Conservation (phyloP, 2,888 invertebrate genomes). For the Heliothis peltigera region DNA sequence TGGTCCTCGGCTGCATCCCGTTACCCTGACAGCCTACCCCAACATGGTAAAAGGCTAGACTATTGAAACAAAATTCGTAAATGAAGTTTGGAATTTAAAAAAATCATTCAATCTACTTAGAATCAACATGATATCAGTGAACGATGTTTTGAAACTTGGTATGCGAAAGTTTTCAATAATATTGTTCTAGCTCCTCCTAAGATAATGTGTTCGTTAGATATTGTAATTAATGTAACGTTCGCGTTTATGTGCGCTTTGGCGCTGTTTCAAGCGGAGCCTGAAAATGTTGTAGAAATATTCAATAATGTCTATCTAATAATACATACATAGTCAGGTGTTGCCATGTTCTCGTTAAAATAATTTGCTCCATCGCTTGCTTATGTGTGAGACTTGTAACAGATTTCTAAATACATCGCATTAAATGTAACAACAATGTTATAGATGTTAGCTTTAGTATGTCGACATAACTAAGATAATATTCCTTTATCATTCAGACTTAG, state of each 20-base stretch:
- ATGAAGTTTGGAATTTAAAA: not conserved
- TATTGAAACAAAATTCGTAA: too few species aligned
- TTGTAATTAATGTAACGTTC: conserved; percentile 59
- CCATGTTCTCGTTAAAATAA: conserved; percentile 36
- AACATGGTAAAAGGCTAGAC: too few species aligned
- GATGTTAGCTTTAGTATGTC: too few species aligned
- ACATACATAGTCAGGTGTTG: not conserved
- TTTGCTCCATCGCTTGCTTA: conserved; percentile 14
- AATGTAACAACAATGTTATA: too few species aligned
- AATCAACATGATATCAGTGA: conserved; percentile 46
- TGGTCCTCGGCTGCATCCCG: too few species aligned
- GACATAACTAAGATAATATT: too few species aligned
- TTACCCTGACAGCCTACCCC: too few species aligned
- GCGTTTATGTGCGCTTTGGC: conserved; percentile 18
- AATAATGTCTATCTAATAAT: conserved; percentile 13
- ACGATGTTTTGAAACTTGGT: conserved; percentile 40
- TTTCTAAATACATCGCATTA: not conserved
- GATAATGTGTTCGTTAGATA: conserved; percentile 47
- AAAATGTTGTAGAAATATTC: conserved; percentile 32
- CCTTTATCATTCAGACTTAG: too few species aligned
- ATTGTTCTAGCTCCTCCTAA: conserved; percentile 49
- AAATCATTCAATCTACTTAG: conserved; percentile 29
- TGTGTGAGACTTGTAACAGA: not conserved
- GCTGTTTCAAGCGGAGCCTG: conserved; percentile 25
- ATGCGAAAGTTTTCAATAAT: conserved; percentile 48